Evolutionary conservation across 2,888 invertebrate species (phyloP), one percentile per base, ranked within the genome.

Genomic region (Himalopsyche anomala): DNA sequence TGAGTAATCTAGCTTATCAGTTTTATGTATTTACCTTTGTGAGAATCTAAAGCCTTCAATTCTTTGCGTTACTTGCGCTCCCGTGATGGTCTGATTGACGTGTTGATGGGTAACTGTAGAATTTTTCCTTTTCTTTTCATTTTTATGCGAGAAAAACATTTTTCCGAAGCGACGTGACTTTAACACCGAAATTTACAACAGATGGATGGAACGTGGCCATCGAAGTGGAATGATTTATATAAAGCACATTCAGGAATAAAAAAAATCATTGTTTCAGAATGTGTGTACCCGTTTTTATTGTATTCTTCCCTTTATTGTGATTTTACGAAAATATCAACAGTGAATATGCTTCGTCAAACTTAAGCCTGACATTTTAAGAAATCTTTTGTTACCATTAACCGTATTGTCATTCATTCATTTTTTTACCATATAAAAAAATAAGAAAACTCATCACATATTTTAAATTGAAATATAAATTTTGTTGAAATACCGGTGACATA

Each of bases 61-160:
- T 62, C 62, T 62, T 62, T 62, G 5, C 28, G 9, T 62, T 19
- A 19, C 62, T 62, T 19, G 62, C 62, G 62, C 62, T 28, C 62
- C 28, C 28, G 19, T 62, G 19, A 62, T 62, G 4, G 19, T 8
- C 62, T 62, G 62, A 62, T 62, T 62, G 62, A 62, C 62, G 62
- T 62, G 62, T 62, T 62, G 62, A 62, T 19, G 62, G 19, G 62
- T 6, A 62, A 62, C 62, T 62, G 62, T 62, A 62, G 62, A 45
- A 62, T 19, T 62, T 62, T 62, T 62, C 19, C 11, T 62, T 62
- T 62, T 28, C 62, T 62, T 28, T 62, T 28, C 19, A 62, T 62
- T 62, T 56, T 62, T 62, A 62, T 62, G 62, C 19, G 62, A n/a
- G 62, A 62, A 62, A 62, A 62, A 62, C 62, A 62, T 62, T 62